Evolutionary conservation across 2,797 vertebrate genomes (phyloP).

Genomic region (Amblyopsis hoosieri): DNA sequence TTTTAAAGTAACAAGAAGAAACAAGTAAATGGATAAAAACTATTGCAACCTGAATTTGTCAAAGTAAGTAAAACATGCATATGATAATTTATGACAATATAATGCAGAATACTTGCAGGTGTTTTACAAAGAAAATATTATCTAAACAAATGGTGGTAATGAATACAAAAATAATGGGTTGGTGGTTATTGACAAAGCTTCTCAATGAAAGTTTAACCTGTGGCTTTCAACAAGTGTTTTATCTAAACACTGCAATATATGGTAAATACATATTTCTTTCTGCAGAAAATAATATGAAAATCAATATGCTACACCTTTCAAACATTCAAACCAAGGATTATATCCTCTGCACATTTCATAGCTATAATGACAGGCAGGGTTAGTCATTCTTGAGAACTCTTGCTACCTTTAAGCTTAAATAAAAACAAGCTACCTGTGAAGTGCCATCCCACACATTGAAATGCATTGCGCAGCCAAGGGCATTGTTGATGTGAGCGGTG

Average conservation of each 20-base stretch:
- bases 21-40: conserved; percentile 52
- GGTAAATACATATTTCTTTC: conserved; percentile 33
- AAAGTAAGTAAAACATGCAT: conserved; percentile 81
- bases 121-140: conserved; percentile 63
- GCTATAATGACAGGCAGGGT: conserved; percentile 2
- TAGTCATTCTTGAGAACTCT: too few relatives aligned
- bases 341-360: conserved; percentile 34
- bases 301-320: conserved; percentile 16
- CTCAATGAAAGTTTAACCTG: conserved; percentile 53
- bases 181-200: conserved; percentile 57
- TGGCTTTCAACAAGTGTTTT: conserved; percentile 53
- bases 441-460: too few relatives aligned
- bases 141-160: conserved; percentile 44
- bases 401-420: too few relatives aligned
- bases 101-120: conserved; percentile 54
- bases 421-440: too few relatives aligned
- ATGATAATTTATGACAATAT: conserved; percentile 72
- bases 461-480: too few relatives aligned
- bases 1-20: conserved; percentile 61
- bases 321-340: conserved; percentile 40
- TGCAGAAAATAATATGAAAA: conserved; percentile 9
- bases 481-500: too few relatives aligned
- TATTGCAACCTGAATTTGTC: conserved; percentile 61
- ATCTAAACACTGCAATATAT: conserved; percentile 43
- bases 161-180: conserved; percentile 62